These are phyloP conservation scores for Ips typographus DNA, from an alignment of 1,140 invertebrate genomes.

Conservation along the genomic window DNA sequence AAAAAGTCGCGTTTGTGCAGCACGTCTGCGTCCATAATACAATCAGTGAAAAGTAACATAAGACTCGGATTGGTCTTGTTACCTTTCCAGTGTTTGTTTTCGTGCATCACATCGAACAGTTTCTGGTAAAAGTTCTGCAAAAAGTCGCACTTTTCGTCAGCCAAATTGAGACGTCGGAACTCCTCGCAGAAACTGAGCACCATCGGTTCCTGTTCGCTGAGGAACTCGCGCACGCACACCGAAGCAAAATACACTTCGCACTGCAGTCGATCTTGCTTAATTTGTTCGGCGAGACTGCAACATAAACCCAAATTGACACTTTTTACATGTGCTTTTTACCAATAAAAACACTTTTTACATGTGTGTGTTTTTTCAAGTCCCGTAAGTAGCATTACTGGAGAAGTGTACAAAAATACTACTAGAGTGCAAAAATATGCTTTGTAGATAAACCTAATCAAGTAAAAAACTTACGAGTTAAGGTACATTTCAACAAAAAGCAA, in stretches of 20 bases:
- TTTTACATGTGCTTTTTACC: no score
- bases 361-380: not conserved
- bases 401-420: constrained; percentile 3
- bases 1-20: constrained; percentile 33
- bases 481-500: constrained; percentile 78
- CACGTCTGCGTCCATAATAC: constrained; percentile 12
- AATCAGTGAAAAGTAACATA: not conserved
- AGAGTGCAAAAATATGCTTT: not conserved
- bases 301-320: constrained; percentile 21
- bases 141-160: constrained; percentile 81
- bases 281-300: constrained; percentile 59
- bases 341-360: not conserved
- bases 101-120: constrained; percentile 64
- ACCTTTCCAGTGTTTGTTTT: constrained; percentile 73
- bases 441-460: not conserved
- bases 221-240: constrained; percentile 76
- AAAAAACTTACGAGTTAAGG: constrained; percentile 64
- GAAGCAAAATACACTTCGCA: constrained; percentile 77
- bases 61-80: constrained; percentile 9
- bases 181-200: constrained; percentile 72
- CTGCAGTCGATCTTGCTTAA: constrained; percentile 70
- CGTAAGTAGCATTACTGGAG: not conserved
- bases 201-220: constrained; percentile 69
- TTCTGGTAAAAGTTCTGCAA: constrained; percentile 66
- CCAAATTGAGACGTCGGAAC: constrained; percentile 71